phyloP scores from a whole-genome alignment of 1,140 invertebrate genomes.

The Polypedilum pembai region DNA sequence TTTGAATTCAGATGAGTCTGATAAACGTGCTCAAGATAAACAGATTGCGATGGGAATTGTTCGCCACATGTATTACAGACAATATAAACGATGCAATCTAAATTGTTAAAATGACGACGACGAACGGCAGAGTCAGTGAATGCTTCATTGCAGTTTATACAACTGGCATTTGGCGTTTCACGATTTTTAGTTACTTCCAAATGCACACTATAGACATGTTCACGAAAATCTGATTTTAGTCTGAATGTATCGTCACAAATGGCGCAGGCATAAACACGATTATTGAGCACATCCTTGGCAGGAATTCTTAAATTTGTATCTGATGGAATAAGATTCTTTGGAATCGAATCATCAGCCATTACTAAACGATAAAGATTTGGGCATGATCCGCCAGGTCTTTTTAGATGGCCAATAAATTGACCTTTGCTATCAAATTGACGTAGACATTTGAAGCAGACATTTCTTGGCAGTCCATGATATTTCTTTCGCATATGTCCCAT shows the following conservation, averaged over 20 bases:
- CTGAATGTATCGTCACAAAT: slow-evolving; percentile 41
- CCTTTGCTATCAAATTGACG: slow-evolving; percentile 43
- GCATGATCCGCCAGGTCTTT: slow-evolving; percentile 38
- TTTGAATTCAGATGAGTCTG: slow-evolving; percentile 36
- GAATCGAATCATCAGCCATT: slow-evolving; percentile 34
- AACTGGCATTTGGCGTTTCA: slow-evolving; percentile 36
- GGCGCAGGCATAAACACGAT: slow-evolving; percentile 43
- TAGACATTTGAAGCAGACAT: slow-evolving; percentile 42
- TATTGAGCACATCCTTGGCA: slow-evolving; percentile 41
- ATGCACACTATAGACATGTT: slow-evolving; percentile 42
- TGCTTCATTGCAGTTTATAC: slow-evolving; percentile 41
- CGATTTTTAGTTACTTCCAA: slow-evolving; percentile 41
- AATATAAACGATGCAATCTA: slow-evolving; percentile 42
- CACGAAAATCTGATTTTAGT: slow-evolving; percentile 42
- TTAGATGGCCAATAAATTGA: slow-evolving; percentile 42
- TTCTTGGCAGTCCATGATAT: slow-evolving; percentile 40
- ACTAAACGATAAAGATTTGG: slow-evolving; percentile 40
- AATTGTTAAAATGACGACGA: slow-evolving; percentile 42
- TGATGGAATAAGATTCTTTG: slow-evolving; percentile 33
- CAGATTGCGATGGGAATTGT: slow-evolving; percentile 41
- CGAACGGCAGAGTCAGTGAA: slow-evolving; percentile 41
- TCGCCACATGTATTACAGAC: slow-evolving; percentile 43
- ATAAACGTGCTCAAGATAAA: slow-evolving; percentile 42
- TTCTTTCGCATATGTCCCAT: slow-evolving; percentile 44
- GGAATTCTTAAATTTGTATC: slow-evolving; percentile 35